These are phyloP conservation scores for Meriones psammophilus DNA, from an alignment of 2,797 vertebrate species.

Conservation along the genomic window DNA sequence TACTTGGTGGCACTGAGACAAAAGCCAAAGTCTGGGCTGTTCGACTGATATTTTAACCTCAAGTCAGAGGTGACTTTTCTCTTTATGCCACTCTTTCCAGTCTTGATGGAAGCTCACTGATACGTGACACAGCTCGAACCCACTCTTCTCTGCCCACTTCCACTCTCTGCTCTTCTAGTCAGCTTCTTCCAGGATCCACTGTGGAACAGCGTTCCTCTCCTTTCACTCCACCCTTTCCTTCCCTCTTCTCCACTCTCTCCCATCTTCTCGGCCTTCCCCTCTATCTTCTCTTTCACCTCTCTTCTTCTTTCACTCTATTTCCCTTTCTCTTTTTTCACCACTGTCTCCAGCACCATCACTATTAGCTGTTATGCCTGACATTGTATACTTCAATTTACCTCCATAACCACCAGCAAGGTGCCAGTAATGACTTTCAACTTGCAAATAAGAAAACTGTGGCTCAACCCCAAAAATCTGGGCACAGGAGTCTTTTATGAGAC, in stretches of 20 bases:
- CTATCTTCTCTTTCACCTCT: background rate
- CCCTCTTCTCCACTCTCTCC: too few relatives aligned
- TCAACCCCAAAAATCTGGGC: background rate
- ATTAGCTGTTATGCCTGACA: background rate
- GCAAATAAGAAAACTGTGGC: background rate
- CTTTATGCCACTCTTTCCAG: background rate
- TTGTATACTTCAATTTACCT: background rate
- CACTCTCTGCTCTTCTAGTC: too few relatives aligned
- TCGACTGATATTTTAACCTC: background rate
- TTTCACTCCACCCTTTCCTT: rapidly evolving
- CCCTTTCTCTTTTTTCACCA: background rate
- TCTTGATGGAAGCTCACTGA: background rate
- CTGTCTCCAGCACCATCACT: background rate
- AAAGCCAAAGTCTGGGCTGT: background rate
- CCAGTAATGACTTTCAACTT: background rate
- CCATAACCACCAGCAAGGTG: background rate
- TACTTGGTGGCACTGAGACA: background rate
- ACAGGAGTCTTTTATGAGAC: too few relatives aligned
- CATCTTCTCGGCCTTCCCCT: too few relatives aligned
- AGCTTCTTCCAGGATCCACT: background rate
- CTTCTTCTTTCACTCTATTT: background rate
- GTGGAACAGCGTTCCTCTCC: background rate
- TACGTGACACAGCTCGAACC: background rate
- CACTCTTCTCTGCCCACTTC: background rate
- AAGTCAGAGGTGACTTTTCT: background rate